Evolutionary conservation across 1,140 invertebrate species (phyloP).

Genomic region (Dolichoris vasculosae): DNA sequence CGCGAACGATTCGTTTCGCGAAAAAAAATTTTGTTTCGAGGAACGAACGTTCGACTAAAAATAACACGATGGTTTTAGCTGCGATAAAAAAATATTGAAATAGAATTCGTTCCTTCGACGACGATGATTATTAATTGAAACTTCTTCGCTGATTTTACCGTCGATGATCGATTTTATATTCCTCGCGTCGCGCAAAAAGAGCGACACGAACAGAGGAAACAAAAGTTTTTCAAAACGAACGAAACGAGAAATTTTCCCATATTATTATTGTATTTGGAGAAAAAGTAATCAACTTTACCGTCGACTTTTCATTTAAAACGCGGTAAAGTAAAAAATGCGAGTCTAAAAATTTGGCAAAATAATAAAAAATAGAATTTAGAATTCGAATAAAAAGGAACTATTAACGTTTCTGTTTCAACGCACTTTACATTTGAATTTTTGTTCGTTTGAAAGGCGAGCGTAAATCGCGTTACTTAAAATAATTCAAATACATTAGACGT

Average conservation of each 20-base stretch:
- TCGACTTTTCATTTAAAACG: neutral
- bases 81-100: too few species aligned
- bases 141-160: too few species aligned
- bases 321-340: neutral
- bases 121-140: too few species aligned
- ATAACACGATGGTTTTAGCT: too few species aligned
- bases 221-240: neutral
- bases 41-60: too few species aligned
- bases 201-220: neutral
- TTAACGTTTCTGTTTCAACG: neutral
- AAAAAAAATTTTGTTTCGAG: too few species aligned
- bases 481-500: neutral
- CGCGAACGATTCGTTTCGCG: too few species aligned
- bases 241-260: neutral
- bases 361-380: neutral
- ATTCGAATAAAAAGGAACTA: neutral
- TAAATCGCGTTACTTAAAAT: neutral
- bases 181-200: too few species aligned
- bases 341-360: neutral
- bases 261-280: neutral
- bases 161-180: neutral
- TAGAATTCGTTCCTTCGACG: too few species aligned
- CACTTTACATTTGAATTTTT: neutral
- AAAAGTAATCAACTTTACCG: neutral
- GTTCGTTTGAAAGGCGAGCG: neutral